phyloP scores from a whole-genome alignment of 2,113 vertebrate species.

The Seriola quinqueradiata region DNA sequence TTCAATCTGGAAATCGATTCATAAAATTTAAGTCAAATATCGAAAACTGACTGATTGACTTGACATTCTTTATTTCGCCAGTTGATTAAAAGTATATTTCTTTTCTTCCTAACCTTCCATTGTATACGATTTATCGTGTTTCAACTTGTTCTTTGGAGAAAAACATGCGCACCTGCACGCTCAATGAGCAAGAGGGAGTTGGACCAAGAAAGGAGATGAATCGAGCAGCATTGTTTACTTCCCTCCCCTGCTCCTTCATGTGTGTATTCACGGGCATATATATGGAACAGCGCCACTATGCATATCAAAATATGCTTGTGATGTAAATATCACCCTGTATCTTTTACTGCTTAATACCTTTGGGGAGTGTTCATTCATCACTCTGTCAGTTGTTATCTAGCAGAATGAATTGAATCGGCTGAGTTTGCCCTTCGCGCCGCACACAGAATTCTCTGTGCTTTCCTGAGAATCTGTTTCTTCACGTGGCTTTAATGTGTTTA shows the following conservation, averaged over 20 bases:
- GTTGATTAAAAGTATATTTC: neutral
- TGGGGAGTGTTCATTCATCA: constrained; percentile 76
- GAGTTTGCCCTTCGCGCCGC: constrained; percentile 66
- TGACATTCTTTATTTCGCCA: constrained; percentile 12
- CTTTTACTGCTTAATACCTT: constrained; percentile 55
- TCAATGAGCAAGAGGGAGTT: constrained; percentile 7
- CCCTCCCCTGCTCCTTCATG: constrained; percentile 21
- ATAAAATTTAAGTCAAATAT: too few species aligned
- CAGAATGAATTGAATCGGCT: constrained; percentile 61
- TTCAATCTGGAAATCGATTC: neutral
- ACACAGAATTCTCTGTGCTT: constrained; percentile 26
- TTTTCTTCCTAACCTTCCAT: neutral
- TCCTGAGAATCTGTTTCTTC: constrained; percentile 31
- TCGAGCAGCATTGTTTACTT: constrained; percentile 42
- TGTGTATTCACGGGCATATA: constrained; percentile 13
- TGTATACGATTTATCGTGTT: neutral
- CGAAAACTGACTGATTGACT: neutral
- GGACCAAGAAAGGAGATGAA: constrained; percentile 29
- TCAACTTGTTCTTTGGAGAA: constrained; percentile 35
- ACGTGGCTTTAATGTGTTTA: constrained; percentile 55
- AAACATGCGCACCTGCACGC: constrained; percentile 15
- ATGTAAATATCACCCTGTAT: constrained; percentile 74
- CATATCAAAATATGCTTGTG: constrained; percentile 67
- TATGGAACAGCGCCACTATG: constrained; percentile 31
- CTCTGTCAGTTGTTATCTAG: constrained; percentile 76